Conservation (phyloP, 2,797 vertebrate species). For the Neosilurus mollespiculum region DNA sequence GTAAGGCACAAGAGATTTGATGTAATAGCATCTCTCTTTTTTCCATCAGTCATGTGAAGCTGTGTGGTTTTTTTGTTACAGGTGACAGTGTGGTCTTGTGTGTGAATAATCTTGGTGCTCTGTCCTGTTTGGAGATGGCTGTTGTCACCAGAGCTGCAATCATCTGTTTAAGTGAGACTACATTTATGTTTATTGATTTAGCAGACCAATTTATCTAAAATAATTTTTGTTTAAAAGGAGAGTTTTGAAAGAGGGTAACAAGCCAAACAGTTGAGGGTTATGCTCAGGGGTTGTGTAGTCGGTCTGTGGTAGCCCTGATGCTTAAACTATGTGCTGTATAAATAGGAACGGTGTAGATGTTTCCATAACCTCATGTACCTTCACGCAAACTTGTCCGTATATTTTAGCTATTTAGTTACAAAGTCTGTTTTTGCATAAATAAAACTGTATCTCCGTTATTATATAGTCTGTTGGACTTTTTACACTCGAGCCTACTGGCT, state of each 20-base stretch:
- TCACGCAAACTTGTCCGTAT: background rate
- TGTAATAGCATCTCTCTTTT: background rate
- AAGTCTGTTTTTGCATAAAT: background rate
- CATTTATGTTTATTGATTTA: background rate
- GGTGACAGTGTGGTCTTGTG: constrained; percentile 82
- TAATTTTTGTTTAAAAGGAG: background rate
- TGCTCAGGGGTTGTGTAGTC: background rate
- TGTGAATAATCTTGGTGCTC: constrained; percentile 91
- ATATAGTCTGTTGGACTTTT: too few species aligned
- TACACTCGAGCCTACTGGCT: too few species aligned
- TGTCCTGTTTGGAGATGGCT: constrained; percentile 89
- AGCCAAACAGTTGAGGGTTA: background rate
- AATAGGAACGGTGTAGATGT: background rate
- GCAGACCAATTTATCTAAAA: background rate
- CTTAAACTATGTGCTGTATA: background rate
- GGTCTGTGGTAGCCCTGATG: background rate
- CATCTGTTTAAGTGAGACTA: constrained; percentile 75
- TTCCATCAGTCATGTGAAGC: background rate
- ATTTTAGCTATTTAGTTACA: too few species aligned
- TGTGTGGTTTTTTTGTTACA: constrained; percentile 54
- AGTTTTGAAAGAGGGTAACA: background rate
- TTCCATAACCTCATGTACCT: background rate
- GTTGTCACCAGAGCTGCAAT: constrained; percentile 81
- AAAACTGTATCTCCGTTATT: background rate
- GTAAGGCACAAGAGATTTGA: background rate